Conservation (phyloP, 2,113 vertebrate species). For the Saiga tatarica region DNA sequence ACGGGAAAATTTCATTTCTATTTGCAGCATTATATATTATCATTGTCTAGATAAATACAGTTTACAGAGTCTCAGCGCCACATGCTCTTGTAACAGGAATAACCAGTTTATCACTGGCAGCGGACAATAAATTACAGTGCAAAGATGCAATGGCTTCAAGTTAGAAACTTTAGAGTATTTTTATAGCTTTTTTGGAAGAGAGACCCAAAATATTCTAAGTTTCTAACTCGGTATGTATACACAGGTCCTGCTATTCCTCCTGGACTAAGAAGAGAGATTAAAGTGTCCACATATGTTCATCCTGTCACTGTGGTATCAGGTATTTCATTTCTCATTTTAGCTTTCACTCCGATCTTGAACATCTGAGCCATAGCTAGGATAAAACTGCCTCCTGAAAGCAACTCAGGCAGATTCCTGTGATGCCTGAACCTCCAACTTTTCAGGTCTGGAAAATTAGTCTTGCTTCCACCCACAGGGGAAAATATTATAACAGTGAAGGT, state of each 20-base stretch:
- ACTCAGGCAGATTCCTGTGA: neutral
- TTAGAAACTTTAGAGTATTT: constrained; percentile 11
- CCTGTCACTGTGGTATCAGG: constrained; percentile 1
- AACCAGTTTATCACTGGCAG: neutral
- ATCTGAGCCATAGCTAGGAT: neutral
- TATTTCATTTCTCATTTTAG: neutral
- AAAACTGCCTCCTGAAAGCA: neutral
- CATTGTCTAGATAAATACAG: constrained; percentile 62
- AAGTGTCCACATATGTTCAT: neutral
- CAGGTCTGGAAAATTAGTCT: neutral
- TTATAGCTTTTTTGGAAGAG: neutral
- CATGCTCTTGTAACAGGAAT: neutral
- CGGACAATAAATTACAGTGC: neutral
- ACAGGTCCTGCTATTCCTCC: neutral
- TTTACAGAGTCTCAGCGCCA: neutral
- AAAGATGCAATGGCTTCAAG: neutral
- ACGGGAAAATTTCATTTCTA: constrained; percentile 31
- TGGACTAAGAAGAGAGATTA: constrained; percentile 3
- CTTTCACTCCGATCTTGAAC: neutral
- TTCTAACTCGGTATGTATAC: constrained; percentile 16
- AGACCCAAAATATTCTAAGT: neutral
- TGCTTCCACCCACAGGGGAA: neutral
- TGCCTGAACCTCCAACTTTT: neutral
- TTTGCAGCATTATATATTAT: neutral
- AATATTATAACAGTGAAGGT: neutral